These are phyloP conservation scores for Tupiocoris notatus DNA, from an alignment of 2,888 invertebrate species.

Conservation along the genomic window DNA sequence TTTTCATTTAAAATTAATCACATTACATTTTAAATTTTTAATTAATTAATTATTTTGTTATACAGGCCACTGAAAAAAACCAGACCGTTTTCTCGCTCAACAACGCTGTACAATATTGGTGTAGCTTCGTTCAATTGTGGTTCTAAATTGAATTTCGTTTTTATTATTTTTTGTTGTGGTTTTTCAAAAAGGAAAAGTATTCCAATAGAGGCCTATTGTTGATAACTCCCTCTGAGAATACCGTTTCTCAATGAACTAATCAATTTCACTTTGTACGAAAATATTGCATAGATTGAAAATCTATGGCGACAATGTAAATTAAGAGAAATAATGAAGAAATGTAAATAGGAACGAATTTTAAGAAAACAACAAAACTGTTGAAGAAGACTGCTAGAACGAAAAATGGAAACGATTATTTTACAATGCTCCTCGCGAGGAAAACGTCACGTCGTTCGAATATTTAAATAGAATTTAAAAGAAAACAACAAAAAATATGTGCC, in stretches of 20 bases:
- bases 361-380: conserved; percentile 1
- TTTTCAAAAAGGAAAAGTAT: conserved; percentile 17
- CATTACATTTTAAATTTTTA: no score
- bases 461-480: neutral
- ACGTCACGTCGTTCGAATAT: no score
- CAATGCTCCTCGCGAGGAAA: conserved; percentile 5
- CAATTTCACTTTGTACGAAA: conserved; percentile 1
- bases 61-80: no score
- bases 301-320: no score
- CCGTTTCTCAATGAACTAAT: no score
- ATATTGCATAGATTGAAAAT: neutral
- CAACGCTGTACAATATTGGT: no score
- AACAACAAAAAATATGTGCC: conserved; percentile 20
- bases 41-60: no score
- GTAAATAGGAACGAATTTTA: conserved; percentile 21
- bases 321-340: neutral
- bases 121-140: no score
- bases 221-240: no score
- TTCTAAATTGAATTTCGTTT: no score
- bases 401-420: conserved; percentile 25
- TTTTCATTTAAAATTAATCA: no score
- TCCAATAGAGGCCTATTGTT: conserved; percentile 25
- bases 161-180: neutral
- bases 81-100: no score
- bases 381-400: conserved; percentile 29